These are phyloP conservation scores for Carcina quercana DNA, from an alignment of 2,888 invertebrate genomes.

Conservation along the genomic window DNA sequence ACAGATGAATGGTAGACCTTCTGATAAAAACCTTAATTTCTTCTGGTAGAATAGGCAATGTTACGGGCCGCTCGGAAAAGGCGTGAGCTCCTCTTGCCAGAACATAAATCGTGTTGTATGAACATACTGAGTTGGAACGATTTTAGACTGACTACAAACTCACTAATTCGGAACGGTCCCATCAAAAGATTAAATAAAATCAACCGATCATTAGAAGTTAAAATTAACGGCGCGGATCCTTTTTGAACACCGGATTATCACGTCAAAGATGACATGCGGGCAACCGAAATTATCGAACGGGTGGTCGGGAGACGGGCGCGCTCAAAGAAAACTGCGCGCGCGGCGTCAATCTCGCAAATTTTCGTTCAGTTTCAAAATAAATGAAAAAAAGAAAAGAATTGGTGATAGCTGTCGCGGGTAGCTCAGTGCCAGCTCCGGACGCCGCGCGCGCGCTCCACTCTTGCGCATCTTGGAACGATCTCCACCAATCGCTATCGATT, in stretches of 20 bases:
- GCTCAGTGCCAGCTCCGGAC: conserved; percentile 62
- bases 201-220: conserved; percentile 5
- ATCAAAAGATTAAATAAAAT: too few relatives aligned
- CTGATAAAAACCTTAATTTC: too few relatives aligned
- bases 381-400: conserved; percentile 44
- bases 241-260: conserved; percentile 38
- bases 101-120: too few relatives aligned
- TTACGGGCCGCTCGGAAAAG: too few relatives aligned
- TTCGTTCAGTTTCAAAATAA: conserved; percentile 56
- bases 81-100: too few relatives aligned
- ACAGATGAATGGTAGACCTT: too few relatives aligned
- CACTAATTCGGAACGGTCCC: too few relatives aligned
- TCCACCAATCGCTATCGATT: conserved; percentile 26
- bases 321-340: conserved; percentile 46
- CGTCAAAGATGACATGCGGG: conserved; percentile 47
- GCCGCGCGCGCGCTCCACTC: conserved; percentile 52
- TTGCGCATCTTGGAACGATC: conserved; percentile 30
- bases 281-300: conserved; percentile 19
- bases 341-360: conserved; percentile 54
- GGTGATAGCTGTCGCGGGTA: conserved; percentile 50
- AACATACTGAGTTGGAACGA: too few relatives aligned
- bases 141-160: too few relatives aligned
- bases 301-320: too few relatives aligned
- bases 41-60: too few relatives aligned
- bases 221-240: conserved; percentile 11